phyloP scores from a whole-genome alignment of 1,140 invertebrate species.

The Rhagoletis zephyria region DNA sequence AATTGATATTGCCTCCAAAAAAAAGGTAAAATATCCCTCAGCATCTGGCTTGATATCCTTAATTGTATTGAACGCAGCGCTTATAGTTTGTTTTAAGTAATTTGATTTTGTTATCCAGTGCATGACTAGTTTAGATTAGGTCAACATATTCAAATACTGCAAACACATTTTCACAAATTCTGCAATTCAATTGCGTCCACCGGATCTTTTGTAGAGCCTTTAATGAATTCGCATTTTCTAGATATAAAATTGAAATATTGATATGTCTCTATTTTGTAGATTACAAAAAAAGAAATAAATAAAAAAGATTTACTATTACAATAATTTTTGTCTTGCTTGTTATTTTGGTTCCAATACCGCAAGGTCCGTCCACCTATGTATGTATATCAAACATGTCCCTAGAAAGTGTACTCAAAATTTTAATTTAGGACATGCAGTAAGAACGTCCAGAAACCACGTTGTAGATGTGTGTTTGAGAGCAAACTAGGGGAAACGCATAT shows the following conservation, averaged over 20 bases:
- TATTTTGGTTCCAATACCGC: too few relatives aligned
- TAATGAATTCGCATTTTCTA: constrained; percentile 40
- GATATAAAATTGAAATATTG: constrained; percentile 29
- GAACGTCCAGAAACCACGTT: too few relatives aligned
- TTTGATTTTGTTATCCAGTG: constrained; percentile 37
- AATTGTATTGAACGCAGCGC: constrained; percentile 10
- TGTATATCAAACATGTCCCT: too few relatives aligned
- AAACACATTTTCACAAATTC: background rate
- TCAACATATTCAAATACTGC: background rate
- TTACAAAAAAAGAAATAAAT: constrained; percentile 23
- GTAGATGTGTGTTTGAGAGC: too few relatives aligned
- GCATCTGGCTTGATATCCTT: background rate
- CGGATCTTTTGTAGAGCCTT: background rate
- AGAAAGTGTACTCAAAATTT: too few relatives aligned
- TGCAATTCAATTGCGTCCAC: background rate
- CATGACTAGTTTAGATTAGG: background rate
- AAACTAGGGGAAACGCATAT: too few relatives aligned
- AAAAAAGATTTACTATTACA: constrained; percentile 2
- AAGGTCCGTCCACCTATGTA: too few relatives aligned
- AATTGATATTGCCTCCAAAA: too few relatives aligned
- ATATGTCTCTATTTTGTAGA: constrained; percentile 31
- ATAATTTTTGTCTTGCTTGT: too few relatives aligned
- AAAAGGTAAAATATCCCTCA: too few relatives aligned
- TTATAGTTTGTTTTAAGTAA: constrained; percentile 39
- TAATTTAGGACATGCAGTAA: too few relatives aligned